Base-by-base conservation (phyloP, 2,888 invertebrate genomes). In the Eupelmus urozonus region DNA sequence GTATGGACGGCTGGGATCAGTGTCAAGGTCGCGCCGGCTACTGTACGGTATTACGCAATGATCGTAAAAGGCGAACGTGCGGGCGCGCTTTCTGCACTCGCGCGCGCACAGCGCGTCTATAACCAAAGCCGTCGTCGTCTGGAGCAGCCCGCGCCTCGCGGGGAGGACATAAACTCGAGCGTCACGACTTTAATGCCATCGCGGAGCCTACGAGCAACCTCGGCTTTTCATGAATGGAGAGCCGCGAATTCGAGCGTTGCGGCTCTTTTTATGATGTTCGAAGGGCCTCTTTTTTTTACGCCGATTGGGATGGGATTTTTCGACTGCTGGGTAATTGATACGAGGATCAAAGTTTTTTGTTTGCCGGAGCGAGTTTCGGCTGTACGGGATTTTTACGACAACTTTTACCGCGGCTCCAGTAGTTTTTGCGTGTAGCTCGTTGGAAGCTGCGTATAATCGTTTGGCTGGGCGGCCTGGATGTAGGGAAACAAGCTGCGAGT, bases 21-120 rank as follows among this genome's bases (percentile, higher is more conserved):
- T 87, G 89, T 88, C 89, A 89, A 89, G 89, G 89, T 88, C 88
- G 85, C 76, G 70, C n/a, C 13, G 3, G 20, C 53, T 20, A 71
- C 80, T 80, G 76, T 13, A 20, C 67, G 65, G 76, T 71, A 81
- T 86, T 86, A 84, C 83, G 83, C 83, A 83, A 84, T 80, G 81
- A 80, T 85, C 86, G 82, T 85, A 86, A 87, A 85, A 84, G 82
- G 75, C 78, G 79, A 71, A 78, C 82, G 78, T 82, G 79, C 78
- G 76, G 78, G 73, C 53, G 69, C 65, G 66, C 79, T 73, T 25
- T 42, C 23, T 34, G 53, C 53, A 62, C 57, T 42, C 27, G 20
- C 42, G n/a, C 65, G 69, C 67, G 73, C 20, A 62, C 65, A 59
- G 40, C 55, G 45, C 16, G 70, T 69, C 57, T 69, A 69, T 69